Evolutionary conservation across 2,888 invertebrate genomes (phyloP), one percentile per base, ranked within the genome.

Genomic region (Lasioglossum vierecki): DNA sequence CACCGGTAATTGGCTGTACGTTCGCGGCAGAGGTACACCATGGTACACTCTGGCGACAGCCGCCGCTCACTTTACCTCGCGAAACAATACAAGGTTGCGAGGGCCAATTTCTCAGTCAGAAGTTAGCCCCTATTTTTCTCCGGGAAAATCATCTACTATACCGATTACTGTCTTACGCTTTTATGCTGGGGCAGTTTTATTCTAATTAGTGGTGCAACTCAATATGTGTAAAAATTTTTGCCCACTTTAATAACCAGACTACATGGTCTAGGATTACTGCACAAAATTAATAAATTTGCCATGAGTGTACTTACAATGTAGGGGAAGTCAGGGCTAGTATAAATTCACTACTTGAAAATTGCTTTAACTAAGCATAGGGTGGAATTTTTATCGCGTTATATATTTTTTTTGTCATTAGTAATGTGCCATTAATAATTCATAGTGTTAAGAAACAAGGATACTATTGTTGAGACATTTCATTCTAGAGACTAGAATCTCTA

Each of bases 1-100:
- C 91, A 94, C 93, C 93, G 92, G 93, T 94, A 94, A 94, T 94
- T 94, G 94, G 94, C 93, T 93, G 92, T 92, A 93, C 91, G 87
- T 91, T 91, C 91, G 88, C 88, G 87, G 89, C 86, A 83, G 79
- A 89, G 89, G 89, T 88, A 91, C 88, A 89, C 87, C 88, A 18
- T 68, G 79, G 81, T 81, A 74, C 83, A 79, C 88, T 73, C 76
- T 79, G 84, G 87, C 87, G 57, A 84, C 86, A 86, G 84, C 44
- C 78, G 84, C 44, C 78, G 70, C 77, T 75, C 82, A 88, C 90
- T 92, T 90, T 88, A 86, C 88, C 87, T 86, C 79, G 91, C 86
- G 90, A 93, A 91, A 92, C 92, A 91, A 92, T 92, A 92, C 92
- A 90, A 93, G 90, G 92, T 93, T 92, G 92, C 90, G 88, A 88